These are phyloP conservation scores for Laticauda colubrina DNA, from an alignment of 2,113 vertebrate species.

Conservation along the genomic window DNA sequence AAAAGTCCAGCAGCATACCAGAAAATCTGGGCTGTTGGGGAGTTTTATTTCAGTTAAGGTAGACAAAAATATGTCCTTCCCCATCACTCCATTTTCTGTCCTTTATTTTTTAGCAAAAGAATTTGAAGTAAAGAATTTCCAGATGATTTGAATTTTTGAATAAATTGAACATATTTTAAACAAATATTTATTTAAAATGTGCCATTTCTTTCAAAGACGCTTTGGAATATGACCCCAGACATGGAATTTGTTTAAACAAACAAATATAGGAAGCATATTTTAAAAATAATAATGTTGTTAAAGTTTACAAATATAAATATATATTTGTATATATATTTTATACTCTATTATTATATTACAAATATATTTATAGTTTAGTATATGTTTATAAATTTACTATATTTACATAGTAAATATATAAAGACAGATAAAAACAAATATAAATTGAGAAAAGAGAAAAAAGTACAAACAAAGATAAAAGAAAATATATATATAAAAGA, in stretches of 20 bases:
- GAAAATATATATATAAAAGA: not conserved
- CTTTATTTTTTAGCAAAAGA: not conserved
- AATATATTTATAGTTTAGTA: not conserved
- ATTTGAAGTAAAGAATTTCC: not conserved
- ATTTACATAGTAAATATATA: not conserved
- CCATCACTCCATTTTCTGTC: not conserved
- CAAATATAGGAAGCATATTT: not conserved
- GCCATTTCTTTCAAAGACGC: not conserved
- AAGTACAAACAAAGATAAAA: not conserved
- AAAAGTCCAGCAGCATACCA: not conserved
- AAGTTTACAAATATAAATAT: not conserved
- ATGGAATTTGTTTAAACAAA: not conserved
- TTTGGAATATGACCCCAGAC: not conserved
- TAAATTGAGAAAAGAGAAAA: not conserved
- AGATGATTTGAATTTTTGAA: not conserved
- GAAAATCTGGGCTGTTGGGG: not conserved
- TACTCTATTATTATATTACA: not conserved
- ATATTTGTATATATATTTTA: not conserved
- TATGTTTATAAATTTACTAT: not conserved
- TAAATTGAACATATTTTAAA: not conserved
- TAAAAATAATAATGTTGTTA: not conserved
- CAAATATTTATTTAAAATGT: not conserved
- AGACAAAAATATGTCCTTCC: not conserved
- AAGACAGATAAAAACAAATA: not conserved
- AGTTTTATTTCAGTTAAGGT: not conserved